phyloP scores from a whole-genome alignment of 1,140 invertebrate species.

The Sitodiplosis mosellana region DNA sequence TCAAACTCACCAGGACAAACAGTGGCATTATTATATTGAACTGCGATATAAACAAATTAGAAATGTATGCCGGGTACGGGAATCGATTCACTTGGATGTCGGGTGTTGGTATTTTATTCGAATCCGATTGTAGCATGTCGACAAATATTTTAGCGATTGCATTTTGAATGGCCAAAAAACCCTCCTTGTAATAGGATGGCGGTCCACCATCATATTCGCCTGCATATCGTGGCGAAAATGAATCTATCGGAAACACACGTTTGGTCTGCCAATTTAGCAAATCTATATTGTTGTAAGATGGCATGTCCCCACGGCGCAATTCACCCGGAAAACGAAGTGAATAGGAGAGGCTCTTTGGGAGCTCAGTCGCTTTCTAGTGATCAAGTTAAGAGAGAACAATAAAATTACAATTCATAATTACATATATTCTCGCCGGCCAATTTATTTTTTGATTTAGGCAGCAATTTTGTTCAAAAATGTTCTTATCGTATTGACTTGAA shows the following conservation, averaged over 20 bases:
- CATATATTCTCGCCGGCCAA: too few species aligned
- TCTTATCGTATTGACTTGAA: background rate
- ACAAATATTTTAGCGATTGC: slow-evolving; percentile 6
- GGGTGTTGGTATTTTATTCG: background rate
- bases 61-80: slow-evolving; percentile 3
- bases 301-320: background rate
- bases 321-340: background rate
- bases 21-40: slow-evolving; percentile 4
- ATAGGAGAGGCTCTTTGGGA: background rate
- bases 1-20: slow-evolving; percentile 5
- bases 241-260: background rate
- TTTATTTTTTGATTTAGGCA: too few species aligned
- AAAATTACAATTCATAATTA: background rate
- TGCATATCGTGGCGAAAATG: background rate
- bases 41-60: background rate
- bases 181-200: slow-evolving; percentile 6
- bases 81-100: slow-evolving; percentile 3
- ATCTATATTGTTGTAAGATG: background rate
- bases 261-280: background rate
- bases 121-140: background rate
- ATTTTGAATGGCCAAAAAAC: slow-evolving; percentile 9
- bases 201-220: slow-evolving; percentile 1
- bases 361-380: background rate
- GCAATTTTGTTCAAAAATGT: background rate
- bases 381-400: background rate